Conservation (phyloP, 2,888 invertebrate genomes). For the Synergus japonicus region DNA sequence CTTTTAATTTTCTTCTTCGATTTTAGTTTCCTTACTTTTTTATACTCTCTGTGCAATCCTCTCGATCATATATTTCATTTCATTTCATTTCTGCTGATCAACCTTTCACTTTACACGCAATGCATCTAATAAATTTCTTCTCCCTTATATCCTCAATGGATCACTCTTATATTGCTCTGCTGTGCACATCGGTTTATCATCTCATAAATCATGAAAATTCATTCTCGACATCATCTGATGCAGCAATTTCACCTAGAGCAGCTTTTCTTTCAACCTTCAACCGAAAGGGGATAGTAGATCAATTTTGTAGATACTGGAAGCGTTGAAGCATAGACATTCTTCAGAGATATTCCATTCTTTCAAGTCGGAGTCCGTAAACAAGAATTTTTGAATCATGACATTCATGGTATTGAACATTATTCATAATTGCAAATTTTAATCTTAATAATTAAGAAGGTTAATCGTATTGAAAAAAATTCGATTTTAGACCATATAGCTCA, state of each 20-base stretch:
- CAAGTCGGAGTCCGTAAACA: neutral
- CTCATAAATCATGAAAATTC: conserved; percentile 46
- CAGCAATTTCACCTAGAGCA: conserved; percentile 3
- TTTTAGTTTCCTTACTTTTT: conserved; percentile 28
- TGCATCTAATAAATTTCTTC: conserved; percentile 57
- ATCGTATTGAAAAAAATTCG: too few species aligned
- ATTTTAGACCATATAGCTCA: too few species aligned
- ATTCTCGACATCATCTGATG: conserved; percentile 18
- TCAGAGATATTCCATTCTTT: neutral
- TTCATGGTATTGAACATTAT: neutral
- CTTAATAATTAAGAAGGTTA: too few species aligned
- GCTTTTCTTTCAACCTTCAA: conserved; percentile 27
- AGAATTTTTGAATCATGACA: neutral
- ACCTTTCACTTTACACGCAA: conserved; percentile 60
- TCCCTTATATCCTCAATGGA: conserved; percentile 50
- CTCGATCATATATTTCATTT: conserved; percentile 54
- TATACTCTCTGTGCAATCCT: conserved; percentile 44
- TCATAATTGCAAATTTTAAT: neutral
- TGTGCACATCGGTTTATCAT: conserved; percentile 69
- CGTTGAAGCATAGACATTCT: neutral
- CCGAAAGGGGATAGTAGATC: neutral
- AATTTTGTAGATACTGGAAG: neutral
- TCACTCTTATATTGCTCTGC: conserved; percentile 59
- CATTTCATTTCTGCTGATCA: conserved; percentile 63
- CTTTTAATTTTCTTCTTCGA: conserved; percentile 32